These are phyloP conservation scores for Machaerirhynchus nigripectus DNA, from an alignment of 2,113 vertebrate species.

Conservation along the genomic window DNA sequence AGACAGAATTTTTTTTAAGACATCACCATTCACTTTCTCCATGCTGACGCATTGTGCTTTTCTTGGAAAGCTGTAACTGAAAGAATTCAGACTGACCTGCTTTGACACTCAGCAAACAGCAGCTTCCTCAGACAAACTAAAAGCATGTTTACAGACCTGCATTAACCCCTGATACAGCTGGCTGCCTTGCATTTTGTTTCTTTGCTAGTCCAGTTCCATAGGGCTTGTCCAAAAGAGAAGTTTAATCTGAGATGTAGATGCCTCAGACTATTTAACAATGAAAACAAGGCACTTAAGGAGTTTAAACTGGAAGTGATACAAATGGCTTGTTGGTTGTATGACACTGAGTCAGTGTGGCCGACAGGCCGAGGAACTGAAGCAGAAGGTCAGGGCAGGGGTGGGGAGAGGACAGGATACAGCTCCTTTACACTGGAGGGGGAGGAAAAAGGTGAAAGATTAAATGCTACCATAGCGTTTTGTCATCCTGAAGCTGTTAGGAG, in stretches of 20 bases:
- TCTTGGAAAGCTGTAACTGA: neutral
- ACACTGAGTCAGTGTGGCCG: neutral
- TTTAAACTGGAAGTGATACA: neutral
- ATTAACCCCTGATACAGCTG: neutral
- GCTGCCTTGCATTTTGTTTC: neutral
- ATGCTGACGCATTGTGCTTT: neutral
- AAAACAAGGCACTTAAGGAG: neutral
- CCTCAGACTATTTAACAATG: neutral
- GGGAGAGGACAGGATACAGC: neutral
- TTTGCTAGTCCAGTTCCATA: neutral
- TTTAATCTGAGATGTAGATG: neutral
- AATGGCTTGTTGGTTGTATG: neutral
- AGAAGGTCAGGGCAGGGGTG: accelerated
- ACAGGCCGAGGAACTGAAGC: neutral
- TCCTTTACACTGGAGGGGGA: neutral
- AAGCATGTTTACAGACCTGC: neutral
- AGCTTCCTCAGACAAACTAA: neutral
- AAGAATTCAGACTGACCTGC: neutral
- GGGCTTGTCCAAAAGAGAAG: neutral
- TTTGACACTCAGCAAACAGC: neutral
- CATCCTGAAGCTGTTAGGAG: neutral
- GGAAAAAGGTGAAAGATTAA: neutral
- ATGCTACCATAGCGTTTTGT: neutral
- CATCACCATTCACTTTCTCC: neutral
- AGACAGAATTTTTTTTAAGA: neutral